Conservation (phyloP, 2,797 vertebrate genomes). For the Macrochelys suwanniensis region DNA sequence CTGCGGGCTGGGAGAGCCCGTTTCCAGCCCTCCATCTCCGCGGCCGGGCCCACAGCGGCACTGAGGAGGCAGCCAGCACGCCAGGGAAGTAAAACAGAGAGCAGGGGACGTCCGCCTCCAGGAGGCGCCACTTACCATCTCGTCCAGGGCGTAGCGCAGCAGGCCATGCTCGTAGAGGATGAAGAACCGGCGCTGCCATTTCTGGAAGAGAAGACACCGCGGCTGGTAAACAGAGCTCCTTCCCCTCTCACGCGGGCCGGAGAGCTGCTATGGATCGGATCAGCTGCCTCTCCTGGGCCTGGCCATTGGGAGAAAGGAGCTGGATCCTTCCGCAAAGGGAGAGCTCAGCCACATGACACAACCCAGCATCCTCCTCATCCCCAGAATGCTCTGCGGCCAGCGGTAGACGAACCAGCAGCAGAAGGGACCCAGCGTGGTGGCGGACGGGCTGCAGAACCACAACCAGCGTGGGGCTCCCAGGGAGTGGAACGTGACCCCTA, state of each 20-base stretch:
- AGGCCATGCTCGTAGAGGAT: constrained; percentile 97
- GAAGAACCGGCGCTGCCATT: constrained; percentile 99
- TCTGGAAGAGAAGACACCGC: constrained; percentile 81
- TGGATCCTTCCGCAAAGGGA: neutral
- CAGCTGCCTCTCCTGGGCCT: neutral
- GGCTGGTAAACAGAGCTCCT: rapidly evolving
- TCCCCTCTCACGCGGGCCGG: rapidly evolving
- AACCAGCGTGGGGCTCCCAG: neutral
- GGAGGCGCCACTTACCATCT: constrained; percentile 89
- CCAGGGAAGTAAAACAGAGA: neutral
- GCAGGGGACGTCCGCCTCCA: too few species aligned
- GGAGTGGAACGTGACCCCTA: neutral
- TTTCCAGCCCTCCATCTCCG: neutral
- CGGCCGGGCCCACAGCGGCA: neutral
- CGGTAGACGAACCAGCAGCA: neutral
- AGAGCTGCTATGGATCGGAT: neutral
- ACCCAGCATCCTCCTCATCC: neutral
- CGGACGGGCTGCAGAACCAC: neutral
- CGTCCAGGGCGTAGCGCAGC: constrained; percentile 95
- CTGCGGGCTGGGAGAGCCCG: neutral
- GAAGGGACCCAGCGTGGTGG: rapidly evolving
- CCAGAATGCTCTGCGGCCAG: neutral
- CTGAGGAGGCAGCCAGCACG: rapidly evolving
- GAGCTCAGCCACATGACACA: neutral
- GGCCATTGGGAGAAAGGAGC: neutral